These are phyloP conservation scores for Callipepla californica DNA, from an alignment of 2,113 vertebrate genomes.

Conservation along the genomic window DNA sequence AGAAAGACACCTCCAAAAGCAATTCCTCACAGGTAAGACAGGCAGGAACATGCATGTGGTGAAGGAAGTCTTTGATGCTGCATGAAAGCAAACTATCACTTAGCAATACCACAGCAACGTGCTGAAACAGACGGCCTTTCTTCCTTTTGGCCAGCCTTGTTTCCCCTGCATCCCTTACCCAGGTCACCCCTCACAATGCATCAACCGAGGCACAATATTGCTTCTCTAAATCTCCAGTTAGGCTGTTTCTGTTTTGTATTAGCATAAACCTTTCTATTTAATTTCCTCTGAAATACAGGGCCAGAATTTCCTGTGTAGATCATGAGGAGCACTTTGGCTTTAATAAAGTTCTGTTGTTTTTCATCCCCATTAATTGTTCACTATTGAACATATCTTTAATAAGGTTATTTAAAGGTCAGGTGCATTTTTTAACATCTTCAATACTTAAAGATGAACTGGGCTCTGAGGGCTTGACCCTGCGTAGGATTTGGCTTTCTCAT, in stretches of 20 bases:
- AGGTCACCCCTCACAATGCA: neutral
- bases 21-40: constrained; percentile 86
- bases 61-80: neutral
- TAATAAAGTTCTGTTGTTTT: neutral
- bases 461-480: neutral
- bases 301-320: neutral
- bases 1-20: constrained; percentile 83
- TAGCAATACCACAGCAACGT: neutral
- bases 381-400: neutral
- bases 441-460: neutral
- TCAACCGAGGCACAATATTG: neutral
- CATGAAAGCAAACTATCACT: neutral
- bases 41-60: neutral
- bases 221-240: neutral
- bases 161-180: neutral
- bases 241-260: neutral
- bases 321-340: neutral
- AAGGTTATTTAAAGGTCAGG: neutral
- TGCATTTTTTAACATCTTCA: neutral
- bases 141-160: neutral
- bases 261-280: neutral
- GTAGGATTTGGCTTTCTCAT: neutral
- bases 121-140: neutral
- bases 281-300: neutral
- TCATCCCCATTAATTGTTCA: neutral